Evolutionary conservation across 2,888 invertebrate genomes (phyloP), one percentile per base, ranked within the genome.

Genomic region (Ormyrus pomaceus): DNA sequence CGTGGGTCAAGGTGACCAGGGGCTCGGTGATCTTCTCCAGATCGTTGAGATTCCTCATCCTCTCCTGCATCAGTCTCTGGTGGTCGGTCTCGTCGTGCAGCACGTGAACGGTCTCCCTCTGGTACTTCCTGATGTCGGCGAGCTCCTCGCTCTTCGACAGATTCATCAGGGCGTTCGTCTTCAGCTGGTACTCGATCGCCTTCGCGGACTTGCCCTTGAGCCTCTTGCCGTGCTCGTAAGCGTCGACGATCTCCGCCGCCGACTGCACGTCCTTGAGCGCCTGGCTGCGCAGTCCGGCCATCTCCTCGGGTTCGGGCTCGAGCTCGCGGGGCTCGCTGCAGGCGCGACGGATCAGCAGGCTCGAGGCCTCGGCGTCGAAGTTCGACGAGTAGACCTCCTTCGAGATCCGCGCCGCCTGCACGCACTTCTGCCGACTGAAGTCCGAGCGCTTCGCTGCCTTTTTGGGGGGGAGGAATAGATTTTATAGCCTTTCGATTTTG

Each of bases 151-250:
- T 89, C 88, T 91, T 91, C 0, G 92, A 91, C 56, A 94, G 92
- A 87, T 93, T 93, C 83, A 91, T 91, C 74, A 92, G 88, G 55
- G 92, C 86, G 13, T 89, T 89, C 2, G 88, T 84, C 78, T 86
- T 87, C n/a, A 92, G 81, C 19, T 91, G 89, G 71, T 89, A 88
- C 82, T 90, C 95, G 81, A 96, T 96, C 65, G 94, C 94, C 87
- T 93, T 94, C 6, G 95, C 95, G 3, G 96, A 95, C 92, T 95
- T 95, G 70, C 95, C 95, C 86, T 94, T 93, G 66, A 95, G 89
- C 85, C 91, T 92, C 83, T 92, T 93, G 1, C 87, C 87, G 46
- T 87, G 86, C 9, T 89, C 87, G 8, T 87, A 79, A 0, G 86
- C 86, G 19, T 88, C 87, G 58, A 86, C 85, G 0, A 88, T 83